Evolutionary conservation across 2,888 invertebrate genomes (phyloP).

Genomic region (Drosophila longiperda): DNA sequence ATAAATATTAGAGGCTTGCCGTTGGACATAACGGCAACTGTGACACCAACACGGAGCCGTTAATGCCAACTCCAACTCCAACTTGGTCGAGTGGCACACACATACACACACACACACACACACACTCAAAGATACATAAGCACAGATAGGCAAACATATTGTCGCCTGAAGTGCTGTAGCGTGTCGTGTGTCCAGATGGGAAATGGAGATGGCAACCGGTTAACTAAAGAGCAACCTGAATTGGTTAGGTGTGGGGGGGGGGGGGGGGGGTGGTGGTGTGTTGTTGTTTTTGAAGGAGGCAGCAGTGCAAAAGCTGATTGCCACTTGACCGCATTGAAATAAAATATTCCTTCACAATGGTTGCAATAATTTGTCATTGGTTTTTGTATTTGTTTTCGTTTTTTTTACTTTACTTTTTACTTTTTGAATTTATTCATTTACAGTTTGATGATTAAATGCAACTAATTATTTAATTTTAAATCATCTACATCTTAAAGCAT

Average conservation of each 20-base stretch:
- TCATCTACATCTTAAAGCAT: neutral
- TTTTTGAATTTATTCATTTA: neutral
- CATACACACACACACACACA: conserved; percentile 31
- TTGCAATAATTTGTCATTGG: neutral
- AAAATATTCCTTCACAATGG: neutral
- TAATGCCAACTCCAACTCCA: conserved; percentile 13
- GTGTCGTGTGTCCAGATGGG: conserved; percentile 50
- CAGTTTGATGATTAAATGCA: neutral
- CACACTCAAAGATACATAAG: conserved; percentile 59
- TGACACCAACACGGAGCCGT: conserved; percentile 7
- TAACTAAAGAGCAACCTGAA: conserved; percentile 8
- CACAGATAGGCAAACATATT: conserved; percentile 77
- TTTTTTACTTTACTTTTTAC: too few species aligned
- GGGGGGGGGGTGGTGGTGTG: too few species aligned
- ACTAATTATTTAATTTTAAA: too few species aligned
- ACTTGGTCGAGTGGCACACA: conserved; percentile 20
- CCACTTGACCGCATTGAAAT: conserved; percentile 22
- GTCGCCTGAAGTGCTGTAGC: conserved; percentile 68
- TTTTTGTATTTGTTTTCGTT: neutral
- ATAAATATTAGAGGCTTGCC: conserved; percentile 69
- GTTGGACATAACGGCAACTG: conserved; percentile 42
- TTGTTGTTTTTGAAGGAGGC: neutral
- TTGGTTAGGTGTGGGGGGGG: too few species aligned
- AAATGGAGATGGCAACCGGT: conserved; percentile 26
- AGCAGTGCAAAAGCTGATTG: neutral